These are phyloP conservation scores for Arbacia lixula DNA, from an alignment of 53 echinoderm and acorn worm genomes.

Conservation along the genomic window DNA sequence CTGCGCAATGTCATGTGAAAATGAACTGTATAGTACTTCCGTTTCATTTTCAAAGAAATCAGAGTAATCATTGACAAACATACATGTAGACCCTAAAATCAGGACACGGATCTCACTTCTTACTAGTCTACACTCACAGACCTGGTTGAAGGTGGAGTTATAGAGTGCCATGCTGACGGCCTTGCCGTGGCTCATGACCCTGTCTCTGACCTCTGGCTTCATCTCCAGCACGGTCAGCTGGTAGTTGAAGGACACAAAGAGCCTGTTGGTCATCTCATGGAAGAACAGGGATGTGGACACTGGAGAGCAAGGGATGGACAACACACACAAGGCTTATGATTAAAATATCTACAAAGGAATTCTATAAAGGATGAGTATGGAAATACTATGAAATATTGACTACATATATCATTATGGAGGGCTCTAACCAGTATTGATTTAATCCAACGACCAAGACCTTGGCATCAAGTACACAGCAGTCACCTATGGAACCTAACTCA, in stretches of 20 bases:
- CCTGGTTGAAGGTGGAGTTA: slow-evolving; percentile 88
- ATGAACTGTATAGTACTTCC: no score
- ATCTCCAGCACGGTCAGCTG: slow-evolving; percentile 94
- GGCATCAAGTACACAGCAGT: slow-evolving; percentile 10
- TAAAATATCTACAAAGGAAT: background rate
- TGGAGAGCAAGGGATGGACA: slow-evolving; percentile 36
- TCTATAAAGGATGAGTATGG: background rate
- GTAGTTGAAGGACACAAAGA: slow-evolving; percentile 92
- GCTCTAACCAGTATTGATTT: no score
- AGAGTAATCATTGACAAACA: background rate
- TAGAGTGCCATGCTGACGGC: slow-evolving; percentile 85
- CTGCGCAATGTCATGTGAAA: no score
- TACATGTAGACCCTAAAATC: no score
- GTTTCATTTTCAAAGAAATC: background rate
- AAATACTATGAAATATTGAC: no score
- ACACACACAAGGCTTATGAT: background rate
- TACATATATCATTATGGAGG: no score
- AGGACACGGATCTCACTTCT: no score
- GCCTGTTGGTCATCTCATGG: slow-evolving; percentile 86
- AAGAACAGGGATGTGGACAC: slow-evolving; percentile 89
- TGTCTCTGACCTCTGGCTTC: slow-evolving; percentile 95
- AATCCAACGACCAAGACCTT: no score
- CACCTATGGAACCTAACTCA: slow-evolving; percentile 17
- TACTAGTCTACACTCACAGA: no score
- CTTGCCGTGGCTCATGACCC: slow-evolving; percentile 90